Percentiles rank a stretch among this genome's conserved stretches.
These are phyloP conservation scores for Aphaenogaster floridana DNA, from an alignment of 1,140 invertebrate species.

Conservation along the genomic window DNA sequence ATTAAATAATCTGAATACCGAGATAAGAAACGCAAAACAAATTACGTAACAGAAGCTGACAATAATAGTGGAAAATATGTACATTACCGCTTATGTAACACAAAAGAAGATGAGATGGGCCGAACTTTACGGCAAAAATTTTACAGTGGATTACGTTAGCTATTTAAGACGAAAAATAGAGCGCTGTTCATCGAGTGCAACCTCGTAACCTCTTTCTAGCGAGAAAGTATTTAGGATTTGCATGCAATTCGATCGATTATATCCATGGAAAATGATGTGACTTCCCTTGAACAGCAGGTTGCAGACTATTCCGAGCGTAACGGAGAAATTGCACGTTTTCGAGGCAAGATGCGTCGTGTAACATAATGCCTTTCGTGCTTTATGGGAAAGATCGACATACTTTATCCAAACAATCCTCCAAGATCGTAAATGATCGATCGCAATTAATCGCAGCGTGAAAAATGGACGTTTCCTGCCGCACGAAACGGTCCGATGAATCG, in stretches of 20 bases:
- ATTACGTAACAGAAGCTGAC: not conserved
- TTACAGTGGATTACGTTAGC: not conserved
- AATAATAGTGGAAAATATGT: not conserved
- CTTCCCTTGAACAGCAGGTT: conserved; percentile 18
- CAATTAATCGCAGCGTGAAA: conserved; percentile 22
- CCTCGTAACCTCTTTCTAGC: conserved; percentile 68
- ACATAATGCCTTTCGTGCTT: conserved; percentile 17
- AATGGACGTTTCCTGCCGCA: not conserved
- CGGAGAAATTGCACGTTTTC: conserved; percentile 54
- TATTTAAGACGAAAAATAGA: conserved; percentile 59
- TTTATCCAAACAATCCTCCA: conserved; percentile 5
- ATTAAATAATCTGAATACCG: conserved; percentile 13
- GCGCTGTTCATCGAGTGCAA: conserved; percentile 37
- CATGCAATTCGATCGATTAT: conserved; percentile 58
- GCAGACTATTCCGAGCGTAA: conserved; percentile 36
- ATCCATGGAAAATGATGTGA: conserved; percentile 49
- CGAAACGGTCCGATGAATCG: conserved; percentile 26
- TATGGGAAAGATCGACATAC: conserved; percentile 36
- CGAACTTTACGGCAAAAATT: not conserved
- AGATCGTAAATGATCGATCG: not conserved
- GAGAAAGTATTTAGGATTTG: conserved; percentile 69
- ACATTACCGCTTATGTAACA: not conserved
- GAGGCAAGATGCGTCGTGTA: not conserved
- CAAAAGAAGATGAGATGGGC: not conserved
- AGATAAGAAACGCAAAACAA: not conserved